phyloP scores from a whole-genome alignment of 2,888 invertebrate genomes.

The Steromphala cineraria region DNA sequence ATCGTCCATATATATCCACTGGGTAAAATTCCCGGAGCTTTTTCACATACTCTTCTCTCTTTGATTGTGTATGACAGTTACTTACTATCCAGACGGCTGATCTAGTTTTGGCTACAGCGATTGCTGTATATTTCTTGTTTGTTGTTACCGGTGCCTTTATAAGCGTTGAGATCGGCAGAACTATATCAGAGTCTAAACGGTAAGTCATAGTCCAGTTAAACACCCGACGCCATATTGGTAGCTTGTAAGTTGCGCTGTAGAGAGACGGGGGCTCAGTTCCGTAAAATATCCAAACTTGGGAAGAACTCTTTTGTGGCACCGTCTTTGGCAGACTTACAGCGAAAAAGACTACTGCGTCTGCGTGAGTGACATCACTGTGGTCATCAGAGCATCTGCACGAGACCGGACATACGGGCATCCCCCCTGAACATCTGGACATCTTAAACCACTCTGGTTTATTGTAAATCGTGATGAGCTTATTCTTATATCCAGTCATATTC shows the following conservation, averaged over 20 bases:
- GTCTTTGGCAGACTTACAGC: background rate
- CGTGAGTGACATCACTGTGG: background rate
- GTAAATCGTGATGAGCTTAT: no score
- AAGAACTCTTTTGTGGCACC: no score
- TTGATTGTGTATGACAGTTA: background rate
- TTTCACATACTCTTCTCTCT: background rate
- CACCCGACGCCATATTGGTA: background rate
- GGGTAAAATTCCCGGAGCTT: background rate
- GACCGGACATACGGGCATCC: no score
- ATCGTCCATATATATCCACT: background rate
- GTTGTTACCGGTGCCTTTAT: background rate
- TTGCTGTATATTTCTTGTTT: background rate
- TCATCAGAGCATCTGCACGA: background rate
- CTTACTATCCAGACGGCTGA: background rate
- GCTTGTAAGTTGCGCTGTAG: background rate
- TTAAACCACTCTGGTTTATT: no score
- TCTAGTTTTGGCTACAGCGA: background rate
- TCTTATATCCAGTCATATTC: no score
- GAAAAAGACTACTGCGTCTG: no score
- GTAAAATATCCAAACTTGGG: background rate
- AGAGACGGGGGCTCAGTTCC: background rate
- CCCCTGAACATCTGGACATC: no score
- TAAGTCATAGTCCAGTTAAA: background rate
- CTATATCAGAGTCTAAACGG: background rate
- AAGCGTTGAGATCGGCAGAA: background rate